Evolutionary conservation across 2,888 invertebrate genomes (phyloP).

Genomic region (Tipula confusa): DNA sequence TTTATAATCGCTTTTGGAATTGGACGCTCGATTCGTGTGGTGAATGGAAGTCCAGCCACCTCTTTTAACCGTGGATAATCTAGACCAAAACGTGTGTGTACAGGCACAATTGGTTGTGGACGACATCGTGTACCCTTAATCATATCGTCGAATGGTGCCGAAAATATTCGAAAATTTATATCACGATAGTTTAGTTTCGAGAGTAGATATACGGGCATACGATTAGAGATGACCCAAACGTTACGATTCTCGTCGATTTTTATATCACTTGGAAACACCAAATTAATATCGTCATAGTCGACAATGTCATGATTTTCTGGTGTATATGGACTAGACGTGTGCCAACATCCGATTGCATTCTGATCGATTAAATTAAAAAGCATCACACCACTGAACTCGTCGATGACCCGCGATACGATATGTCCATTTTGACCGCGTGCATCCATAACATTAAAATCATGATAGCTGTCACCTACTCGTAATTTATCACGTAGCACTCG

Average conservation of each 20-base stretch:
- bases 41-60: neutral
- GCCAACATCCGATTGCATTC: conserved; percentile 82
- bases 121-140: conserved; percentile 67
- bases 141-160: conserved; percentile 58
- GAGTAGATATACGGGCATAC: conserved; percentile 73
- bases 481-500: conserved; percentile 64
- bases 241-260: conserved; percentile 68
- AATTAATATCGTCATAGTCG: conserved; percentile 68
- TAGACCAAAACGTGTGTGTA: neutral
- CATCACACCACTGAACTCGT: conserved; percentile 64
- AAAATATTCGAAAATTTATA: conserved; percentile 71
- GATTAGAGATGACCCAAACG: conserved; percentile 76
- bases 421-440: conserved; percentile 65
- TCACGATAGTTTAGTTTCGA: conserved; percentile 67
- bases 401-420: conserved; percentile 69
- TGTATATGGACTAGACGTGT: conserved; percentile 60
- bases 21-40: neutral
- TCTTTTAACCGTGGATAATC: neutral
- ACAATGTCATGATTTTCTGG: conserved; percentile 64
- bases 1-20: neutral
- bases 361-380: conserved; percentile 74
- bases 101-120: conserved; percentile 36
- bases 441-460: conserved; percentile 60
- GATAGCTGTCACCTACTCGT: conserved; percentile 63
- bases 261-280: conserved; percentile 75